Evolutionary conservation across 2,113 vertebrate species (phyloP).

Genomic region (Triplophysa rosa): DNA sequence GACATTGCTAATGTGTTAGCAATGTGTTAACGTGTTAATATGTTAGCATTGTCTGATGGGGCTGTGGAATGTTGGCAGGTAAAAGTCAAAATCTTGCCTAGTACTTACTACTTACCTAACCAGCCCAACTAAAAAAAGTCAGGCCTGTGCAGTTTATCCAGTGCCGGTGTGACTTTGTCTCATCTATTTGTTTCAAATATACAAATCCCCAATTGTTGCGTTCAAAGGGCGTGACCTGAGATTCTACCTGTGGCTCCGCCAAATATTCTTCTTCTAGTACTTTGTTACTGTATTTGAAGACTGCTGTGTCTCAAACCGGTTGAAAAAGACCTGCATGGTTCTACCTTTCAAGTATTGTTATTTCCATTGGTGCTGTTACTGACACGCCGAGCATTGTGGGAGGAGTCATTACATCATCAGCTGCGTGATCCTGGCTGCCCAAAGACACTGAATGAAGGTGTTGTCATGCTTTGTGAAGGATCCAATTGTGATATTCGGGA

Average conservation of each 20-base stretch:
- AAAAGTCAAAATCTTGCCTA: neutral
- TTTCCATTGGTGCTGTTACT: neutral
- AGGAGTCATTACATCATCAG: neutral
- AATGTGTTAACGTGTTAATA: too few species aligned
- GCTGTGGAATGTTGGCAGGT: too few species aligned
- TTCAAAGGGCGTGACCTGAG: slow-evolving; percentile 33
- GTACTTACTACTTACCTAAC: neutral
- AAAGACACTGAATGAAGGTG: too few species aligned
- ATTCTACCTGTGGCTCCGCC: neutral
- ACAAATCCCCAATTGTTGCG: neutral
- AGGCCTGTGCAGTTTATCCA: too few species aligned
- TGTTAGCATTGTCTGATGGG: too few species aligned
- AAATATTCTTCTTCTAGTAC: slow-evolving; percentile 2
- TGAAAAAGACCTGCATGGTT: neutral
- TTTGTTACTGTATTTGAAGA: neutral
- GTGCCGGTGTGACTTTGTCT: neutral
- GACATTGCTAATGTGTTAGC: too few species aligned
- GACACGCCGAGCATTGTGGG: neutral
- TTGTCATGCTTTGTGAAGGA: neutral
- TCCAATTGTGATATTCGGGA: neutral
- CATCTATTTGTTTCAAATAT: neutral
- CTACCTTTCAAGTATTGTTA: neutral
- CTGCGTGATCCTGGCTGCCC: too few species aligned
- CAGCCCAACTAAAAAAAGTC: neutral
- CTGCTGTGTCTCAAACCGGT: slow-evolving; percentile 24